phyloP scores from a whole-genome alignment of 2,888 invertebrate genomes.

The Gasteruption jaculator region DNA sequence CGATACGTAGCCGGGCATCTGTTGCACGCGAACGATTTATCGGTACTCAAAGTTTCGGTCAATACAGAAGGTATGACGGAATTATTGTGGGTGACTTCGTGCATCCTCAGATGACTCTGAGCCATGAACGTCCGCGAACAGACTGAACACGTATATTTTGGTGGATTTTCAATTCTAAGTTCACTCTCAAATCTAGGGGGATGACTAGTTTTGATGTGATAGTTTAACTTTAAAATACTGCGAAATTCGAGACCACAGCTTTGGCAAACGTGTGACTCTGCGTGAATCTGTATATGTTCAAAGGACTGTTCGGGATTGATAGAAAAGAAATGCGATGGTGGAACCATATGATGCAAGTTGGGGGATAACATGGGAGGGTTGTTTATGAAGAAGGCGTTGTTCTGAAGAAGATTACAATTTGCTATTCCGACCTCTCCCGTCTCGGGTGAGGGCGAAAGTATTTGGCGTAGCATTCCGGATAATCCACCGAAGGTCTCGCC shows the following conservation, averaged over 20 bases:
- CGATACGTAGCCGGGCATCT: constrained; percentile 47
- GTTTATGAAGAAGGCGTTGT: constrained; percentile 35
- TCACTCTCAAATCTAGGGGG: constrained; percentile 24
- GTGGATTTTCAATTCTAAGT: constrained; percentile 28
- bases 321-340: constrained; percentile 21
- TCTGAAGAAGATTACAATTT: constrained; percentile 34
- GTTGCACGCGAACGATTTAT: constrained; percentile 44
- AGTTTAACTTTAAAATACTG: constrained; percentile 42
- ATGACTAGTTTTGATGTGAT: constrained; percentile 44
- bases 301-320: constrained; percentile 26
- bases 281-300: constrained; percentile 38
- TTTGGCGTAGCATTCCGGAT: constrained; percentile 50
- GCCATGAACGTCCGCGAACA: constrained; percentile 42
- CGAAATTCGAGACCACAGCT: constrained; percentile 46
- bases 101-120: constrained; percentile 41
- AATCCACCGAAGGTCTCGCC: constrained; percentile 48
- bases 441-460: constrained; percentile 47
- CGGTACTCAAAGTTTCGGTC: constrained; percentile 13
- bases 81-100: constrained; percentile 39
- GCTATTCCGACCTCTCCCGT: constrained; percentile 33
- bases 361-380: constrained; percentile 37
- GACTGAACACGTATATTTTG: constrained; percentile 38
- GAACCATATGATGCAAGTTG: constrained; percentile 35
- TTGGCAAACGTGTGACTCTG: constrained; percentile 42
- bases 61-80: constrained; percentile 5